Evolutionary conservation across 92 coral and sea anemone genomes (phyloP).

Genomic region (Palythoa grandis): DNA sequence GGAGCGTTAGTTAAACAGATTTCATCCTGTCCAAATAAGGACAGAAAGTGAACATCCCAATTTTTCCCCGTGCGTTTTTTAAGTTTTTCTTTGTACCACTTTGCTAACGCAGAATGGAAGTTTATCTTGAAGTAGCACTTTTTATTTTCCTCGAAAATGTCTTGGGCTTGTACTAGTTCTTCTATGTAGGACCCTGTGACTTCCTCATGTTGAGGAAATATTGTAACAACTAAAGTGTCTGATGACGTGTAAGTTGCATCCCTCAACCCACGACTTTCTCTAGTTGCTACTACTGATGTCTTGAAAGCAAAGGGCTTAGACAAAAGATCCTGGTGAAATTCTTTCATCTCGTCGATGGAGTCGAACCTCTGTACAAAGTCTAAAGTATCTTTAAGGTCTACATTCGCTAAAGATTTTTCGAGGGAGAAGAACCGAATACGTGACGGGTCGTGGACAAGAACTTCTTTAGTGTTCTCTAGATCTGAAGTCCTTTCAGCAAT

Average conservation of each 20-base stretch:
- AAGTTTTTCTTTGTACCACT: constrained; percentile 27
- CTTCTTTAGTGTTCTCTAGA: background rate
- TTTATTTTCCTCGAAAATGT: constrained; percentile 5
- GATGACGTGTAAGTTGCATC: constrained; percentile 11
- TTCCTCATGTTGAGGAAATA: constrained; percentile 22
- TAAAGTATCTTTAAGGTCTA: constrained; percentile 8
- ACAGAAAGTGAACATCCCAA: constrained; percentile 11
- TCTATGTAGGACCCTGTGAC: background rate
- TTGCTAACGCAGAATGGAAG: constrained; percentile 12
- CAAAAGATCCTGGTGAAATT: constrained; percentile 24
- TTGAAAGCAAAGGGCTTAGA: constrained; percentile 24
- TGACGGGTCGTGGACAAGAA: constrained; percentile 19
- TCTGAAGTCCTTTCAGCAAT: background rate
- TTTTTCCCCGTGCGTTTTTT: constrained; percentile 16
- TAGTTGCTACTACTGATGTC: constrained; percentile 3
- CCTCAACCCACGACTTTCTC: constrained; percentile 13
- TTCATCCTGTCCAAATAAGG: constrained; percentile 24
- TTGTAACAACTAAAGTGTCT: constrained; percentile 1
- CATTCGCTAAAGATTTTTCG: constrained; percentile 2
- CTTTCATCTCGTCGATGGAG: background rate
- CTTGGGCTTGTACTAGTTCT: constrained; percentile 26
- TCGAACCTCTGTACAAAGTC: constrained; percentile 21
- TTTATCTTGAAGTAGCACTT: constrained; percentile 18
- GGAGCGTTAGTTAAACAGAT: constrained; percentile 11
- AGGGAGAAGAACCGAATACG: constrained; percentile 11